phyloP scores from a whole-genome alignment of 2,888 invertebrate genomes.

The Habroteleia sp. region DNA sequence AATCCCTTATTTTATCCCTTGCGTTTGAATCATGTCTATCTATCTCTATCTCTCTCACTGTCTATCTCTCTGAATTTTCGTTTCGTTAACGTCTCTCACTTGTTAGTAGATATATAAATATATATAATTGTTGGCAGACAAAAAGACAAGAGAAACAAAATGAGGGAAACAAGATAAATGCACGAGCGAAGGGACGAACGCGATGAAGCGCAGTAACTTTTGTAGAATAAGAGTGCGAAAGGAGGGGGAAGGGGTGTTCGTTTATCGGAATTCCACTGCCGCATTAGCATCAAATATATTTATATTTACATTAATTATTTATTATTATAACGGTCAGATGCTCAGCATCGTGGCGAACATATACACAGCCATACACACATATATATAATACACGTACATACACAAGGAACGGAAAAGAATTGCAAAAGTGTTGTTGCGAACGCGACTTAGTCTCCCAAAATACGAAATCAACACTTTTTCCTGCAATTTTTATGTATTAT shows the following conservation, averaged over 20 bases:
- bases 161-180: constrained; percentile 69
- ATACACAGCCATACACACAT: constrained; percentile 50
- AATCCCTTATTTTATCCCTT: constrained; percentile 54
- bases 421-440: constrained; percentile 44
- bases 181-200: constrained; percentile 35
- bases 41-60: constrained; percentile 28
- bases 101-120: constrained; percentile 65
- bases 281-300: constrained; percentile 78
- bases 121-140: constrained; percentile 60
- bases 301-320: constrained; percentile 77
- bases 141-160: constrained; percentile 24
- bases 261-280: constrained; percentile 78
- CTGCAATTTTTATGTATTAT: constrained; percentile 75
- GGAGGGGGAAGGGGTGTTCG: constrained; percentile 61
- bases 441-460: constrained; percentile 75
- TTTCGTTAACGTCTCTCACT: constrained; percentile 67
- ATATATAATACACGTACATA: constrained; percentile 50
- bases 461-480: constrained; percentile 60
- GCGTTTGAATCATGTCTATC: constrained; percentile 49
- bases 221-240: constrained; percentile 66
- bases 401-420: constrained; percentile 20
- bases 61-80: constrained; percentile 39
- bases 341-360: constrained; percentile 74
- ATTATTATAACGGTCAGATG: constrained; percentile 76
- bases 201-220: constrained; percentile 68